Evolutionary conservation across 64 coral and sea anemone genomes (phyloP).

Genomic region (Montipora foliosa): DNA sequence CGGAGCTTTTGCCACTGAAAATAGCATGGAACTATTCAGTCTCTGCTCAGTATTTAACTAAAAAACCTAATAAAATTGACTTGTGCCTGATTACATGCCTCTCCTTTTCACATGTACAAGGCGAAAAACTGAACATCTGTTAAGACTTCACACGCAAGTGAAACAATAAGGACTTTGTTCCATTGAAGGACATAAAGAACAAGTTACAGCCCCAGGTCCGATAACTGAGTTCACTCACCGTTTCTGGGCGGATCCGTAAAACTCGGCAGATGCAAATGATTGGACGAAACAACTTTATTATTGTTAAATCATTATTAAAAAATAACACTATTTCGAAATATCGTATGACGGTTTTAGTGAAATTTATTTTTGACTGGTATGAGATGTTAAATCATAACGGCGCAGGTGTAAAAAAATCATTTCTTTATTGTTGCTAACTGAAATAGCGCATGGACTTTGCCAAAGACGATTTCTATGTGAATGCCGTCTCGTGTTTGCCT

Average conservation of each 20-base stretch:
- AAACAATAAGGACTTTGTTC: neutral
- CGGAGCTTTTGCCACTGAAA: neutral
- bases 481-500: neutral
- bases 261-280: no score
- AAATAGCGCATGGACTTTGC: neutral
- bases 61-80: neutral
- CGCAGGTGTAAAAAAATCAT: neutral
- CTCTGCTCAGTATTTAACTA: neutral
- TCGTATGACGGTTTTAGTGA: neutral
- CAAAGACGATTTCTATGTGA: neutral
- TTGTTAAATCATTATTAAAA: no score
- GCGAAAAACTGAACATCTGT: neutral
- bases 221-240: neutral
- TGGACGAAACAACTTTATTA: no score
- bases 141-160: neutral
- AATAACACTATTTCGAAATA: neutral
- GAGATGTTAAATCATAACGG: neutral
- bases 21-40: neutral
- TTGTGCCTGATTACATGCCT: neutral
- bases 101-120: neutral
- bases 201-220: neutral
- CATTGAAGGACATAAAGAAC: neutral
- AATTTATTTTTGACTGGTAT: neutral
- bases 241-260: no score
- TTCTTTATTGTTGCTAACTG: neutral